A percentile compares a stretch with the other conserved stretches of the same genome.
Conservation (phyloP, 2,113 vertebrate genomes). For the Vimba vimba region DNA sequence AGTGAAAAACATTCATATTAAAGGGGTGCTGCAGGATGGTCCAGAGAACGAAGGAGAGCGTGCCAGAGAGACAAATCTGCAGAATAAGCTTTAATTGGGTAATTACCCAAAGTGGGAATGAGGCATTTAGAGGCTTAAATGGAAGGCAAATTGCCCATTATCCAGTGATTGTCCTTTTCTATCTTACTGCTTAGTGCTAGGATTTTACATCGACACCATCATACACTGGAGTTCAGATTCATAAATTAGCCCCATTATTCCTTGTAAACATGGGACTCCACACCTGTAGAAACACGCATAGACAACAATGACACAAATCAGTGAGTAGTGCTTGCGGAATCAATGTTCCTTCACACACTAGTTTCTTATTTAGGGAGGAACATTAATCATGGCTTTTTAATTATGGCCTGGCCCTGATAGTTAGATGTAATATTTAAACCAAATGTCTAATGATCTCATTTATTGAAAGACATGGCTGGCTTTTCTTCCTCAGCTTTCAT, state of each 20-base stretch:
- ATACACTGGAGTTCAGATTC: constrained; percentile 46
- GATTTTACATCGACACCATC: constrained; percentile 26
- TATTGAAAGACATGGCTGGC: neutral
- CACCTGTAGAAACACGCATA: constrained; percentile 54
- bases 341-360: constrained; percentile 15
- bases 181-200: constrained; percentile 64
- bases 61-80: constrained; percentile 65
- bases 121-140: constrained; percentile 67
- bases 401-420: constrained; percentile 27
- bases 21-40: constrained; percentile 27
- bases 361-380: constrained; percentile 6
- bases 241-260: constrained; percentile 70
- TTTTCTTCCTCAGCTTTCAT: constrained; percentile 32
- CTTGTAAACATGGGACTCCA: constrained; percentile 50
- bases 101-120: constrained; percentile 68
- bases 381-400: constrained; percentile 18
- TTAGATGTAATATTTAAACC: constrained; percentile 4
- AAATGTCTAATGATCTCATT: constrained; percentile 33
- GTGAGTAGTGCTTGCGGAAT: neutral
- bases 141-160: constrained; percentile 71
- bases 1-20: constrained; percentile 23
- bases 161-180: constrained; percentile 66
- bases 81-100: constrained; percentile 71
- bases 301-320: constrained; percentile 9
- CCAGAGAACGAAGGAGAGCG: constrained; percentile 25